Conservation (phyloP, 1,140 invertebrate genomes). For the Leguminivora glycinivorella region DNA sequence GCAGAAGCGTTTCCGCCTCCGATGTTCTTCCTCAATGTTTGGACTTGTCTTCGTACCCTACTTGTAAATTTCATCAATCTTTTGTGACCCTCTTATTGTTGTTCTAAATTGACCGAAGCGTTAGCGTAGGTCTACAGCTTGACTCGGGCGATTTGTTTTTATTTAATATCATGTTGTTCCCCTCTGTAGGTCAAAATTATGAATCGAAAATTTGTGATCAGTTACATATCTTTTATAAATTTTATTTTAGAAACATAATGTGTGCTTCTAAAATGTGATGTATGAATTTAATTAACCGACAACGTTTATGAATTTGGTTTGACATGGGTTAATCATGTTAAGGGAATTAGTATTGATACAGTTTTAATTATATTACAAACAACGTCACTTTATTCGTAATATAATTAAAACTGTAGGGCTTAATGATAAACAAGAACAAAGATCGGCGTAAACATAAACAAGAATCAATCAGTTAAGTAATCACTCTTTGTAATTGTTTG, state of each 20-base stretch:
- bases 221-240: no score
- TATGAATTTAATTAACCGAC: conserved; percentile 1
- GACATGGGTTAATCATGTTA: background rate
- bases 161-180: no score
- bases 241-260: no score
- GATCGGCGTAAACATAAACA: no score
- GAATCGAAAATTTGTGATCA: no score
- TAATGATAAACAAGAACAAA: background rate
- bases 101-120: no score
- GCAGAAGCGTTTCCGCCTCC: conserved; percentile 15
- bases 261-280: no score
- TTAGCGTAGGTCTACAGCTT: no score
- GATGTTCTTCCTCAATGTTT: conserved; percentile 9
- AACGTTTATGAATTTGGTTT: background rate
- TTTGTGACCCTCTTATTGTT: conserved; percentile 32
- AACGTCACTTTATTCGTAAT: background rate
- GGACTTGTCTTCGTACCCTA: conserved; percentile 24
- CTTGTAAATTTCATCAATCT: conserved; percentile 42
- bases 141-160: no score
- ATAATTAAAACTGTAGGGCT: background rate
- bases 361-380: no score
- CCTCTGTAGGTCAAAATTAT: no score
- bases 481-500: background rate
- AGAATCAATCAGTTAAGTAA: background rate
- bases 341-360: no score